phyloP scores from a whole-genome alignment of 2,113 vertebrate genomes.

The Microcebus ravelobensis region DNA sequence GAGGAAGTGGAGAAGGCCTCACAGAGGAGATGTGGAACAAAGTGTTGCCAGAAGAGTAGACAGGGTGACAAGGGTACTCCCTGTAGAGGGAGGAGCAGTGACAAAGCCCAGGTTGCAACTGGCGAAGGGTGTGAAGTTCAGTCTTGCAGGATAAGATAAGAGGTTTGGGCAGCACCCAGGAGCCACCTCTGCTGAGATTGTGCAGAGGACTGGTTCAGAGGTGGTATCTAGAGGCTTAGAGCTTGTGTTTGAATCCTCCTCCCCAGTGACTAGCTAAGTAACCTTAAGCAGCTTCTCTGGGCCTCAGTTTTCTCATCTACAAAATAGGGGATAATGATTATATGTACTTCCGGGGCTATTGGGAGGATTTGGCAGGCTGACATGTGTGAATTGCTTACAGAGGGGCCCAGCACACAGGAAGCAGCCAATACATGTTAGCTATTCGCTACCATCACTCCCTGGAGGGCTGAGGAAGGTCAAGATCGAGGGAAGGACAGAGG shows the following conservation, averaged over 20 bases:
- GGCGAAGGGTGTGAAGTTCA: background rate
- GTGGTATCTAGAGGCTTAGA: background rate
- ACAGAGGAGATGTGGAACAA: background rate
- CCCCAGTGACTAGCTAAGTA: background rate
- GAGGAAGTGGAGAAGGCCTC: background rate
- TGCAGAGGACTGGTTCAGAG: background rate
- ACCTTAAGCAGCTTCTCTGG: background rate
- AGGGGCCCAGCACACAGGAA: background rate
- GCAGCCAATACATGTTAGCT: too few species aligned
- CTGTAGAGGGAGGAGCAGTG: background rate
- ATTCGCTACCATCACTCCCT: accelerated
- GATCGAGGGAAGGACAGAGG: background rate
- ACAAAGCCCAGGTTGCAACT: background rate
- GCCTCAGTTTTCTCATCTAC: background rate
- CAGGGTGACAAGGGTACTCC: background rate
- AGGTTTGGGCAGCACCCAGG: background rate
- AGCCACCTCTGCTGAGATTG: accelerated
- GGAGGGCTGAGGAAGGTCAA: background rate
- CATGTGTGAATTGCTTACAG: background rate
- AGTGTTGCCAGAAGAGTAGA: background rate
- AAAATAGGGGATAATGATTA: background rate
- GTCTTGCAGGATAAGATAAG: background rate
- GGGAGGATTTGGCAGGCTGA: background rate
- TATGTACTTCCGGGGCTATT: background rate
- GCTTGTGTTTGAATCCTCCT: background rate